Conservation (phyloP, 2,113 vertebrate genomes). For the Camarhynchus parvulus region DNA sequence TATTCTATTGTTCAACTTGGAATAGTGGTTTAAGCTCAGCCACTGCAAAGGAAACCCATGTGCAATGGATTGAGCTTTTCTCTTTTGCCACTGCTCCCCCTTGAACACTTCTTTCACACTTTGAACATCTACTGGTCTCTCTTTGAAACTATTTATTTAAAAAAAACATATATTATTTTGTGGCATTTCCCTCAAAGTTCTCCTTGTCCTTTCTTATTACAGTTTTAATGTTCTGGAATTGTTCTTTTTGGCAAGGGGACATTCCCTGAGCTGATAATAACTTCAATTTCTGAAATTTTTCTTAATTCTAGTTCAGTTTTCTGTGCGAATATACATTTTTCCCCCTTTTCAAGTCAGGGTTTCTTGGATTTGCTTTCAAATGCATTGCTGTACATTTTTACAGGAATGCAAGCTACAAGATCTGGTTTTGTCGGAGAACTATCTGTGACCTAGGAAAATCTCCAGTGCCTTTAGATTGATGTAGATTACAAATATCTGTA, state of each 20-base stretch:
- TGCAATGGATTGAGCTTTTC: background rate
- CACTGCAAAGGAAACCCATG: background rate
- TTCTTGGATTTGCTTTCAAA: background rate
- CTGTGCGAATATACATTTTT: background rate
- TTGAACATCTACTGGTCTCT: background rate
- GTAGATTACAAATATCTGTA: background rate
- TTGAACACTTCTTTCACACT: background rate
- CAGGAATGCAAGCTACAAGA: background rate
- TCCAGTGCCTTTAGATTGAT: background rate
- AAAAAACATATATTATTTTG: background rate
- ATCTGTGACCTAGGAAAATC: background rate
- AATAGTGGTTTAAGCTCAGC: background rate
- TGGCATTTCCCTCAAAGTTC: background rate
- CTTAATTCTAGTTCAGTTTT: background rate
- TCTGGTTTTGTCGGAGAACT: background rate
- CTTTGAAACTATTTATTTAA: background rate
- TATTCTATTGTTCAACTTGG: background rate
- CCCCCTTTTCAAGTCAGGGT: background rate
- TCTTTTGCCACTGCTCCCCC: background rate
- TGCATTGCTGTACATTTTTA: background rate
- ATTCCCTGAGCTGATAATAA: background rate
- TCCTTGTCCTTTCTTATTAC: background rate
- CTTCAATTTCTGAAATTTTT: background rate
- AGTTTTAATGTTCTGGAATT: background rate
- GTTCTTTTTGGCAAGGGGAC: fast-evolving